Evolutionary conservation across 2,888 invertebrate genomes (phyloP).

Genomic region (Sphecodes monilicornis): DNA sequence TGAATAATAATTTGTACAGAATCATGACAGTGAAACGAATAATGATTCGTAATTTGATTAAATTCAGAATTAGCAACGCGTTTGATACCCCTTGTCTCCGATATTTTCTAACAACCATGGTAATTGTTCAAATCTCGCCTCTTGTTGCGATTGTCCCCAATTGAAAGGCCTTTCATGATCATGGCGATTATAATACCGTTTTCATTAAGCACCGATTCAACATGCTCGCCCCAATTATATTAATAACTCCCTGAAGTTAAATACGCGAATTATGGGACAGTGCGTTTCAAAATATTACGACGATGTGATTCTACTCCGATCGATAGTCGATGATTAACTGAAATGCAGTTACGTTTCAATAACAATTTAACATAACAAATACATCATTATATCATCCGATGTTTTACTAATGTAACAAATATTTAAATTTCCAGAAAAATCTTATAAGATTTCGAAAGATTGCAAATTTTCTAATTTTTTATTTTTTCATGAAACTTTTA

Average conservation of each 20-base stretch:
- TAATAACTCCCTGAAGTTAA: not conserved
- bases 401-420: not conserved
- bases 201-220: not conserved
- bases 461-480: no score
- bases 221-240: constrained; percentile 7
- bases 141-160: not conserved
- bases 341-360: not conserved
- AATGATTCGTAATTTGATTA: not conserved
- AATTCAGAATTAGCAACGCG: not conserved
- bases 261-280: not conserved
- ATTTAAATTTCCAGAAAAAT: not conserved
- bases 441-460: no score
- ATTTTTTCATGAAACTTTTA: no score
- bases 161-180: not conserved
- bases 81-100: not conserved
- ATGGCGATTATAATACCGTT: not conserved
- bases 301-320: not conserved
- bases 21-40: not conserved
- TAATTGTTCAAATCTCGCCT: not conserved
- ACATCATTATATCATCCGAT: not conserved
- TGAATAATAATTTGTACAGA: not conserved
- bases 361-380: not conserved
- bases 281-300: not conserved
- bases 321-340: not conserved
- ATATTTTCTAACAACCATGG: not conserved